phyloP scores from a whole-genome alignment of 2,113 vertebrate genomes.

The Copsychus sechellarum region DNA sequence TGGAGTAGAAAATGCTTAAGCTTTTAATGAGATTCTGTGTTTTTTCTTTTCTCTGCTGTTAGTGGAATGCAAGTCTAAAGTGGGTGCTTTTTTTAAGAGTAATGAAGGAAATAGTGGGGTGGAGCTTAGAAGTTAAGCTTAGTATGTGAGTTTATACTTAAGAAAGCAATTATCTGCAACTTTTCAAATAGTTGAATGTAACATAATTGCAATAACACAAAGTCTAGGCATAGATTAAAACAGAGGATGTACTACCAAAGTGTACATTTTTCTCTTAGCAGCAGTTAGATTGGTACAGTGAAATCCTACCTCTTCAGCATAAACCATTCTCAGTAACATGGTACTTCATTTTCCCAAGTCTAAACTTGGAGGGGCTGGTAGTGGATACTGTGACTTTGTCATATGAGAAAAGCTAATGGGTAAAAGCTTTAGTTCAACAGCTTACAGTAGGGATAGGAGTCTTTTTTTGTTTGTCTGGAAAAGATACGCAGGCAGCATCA shows the following conservation, averaged over 20 bases:
- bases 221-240: neutral
- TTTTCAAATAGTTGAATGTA: neutral
- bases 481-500: neutral
- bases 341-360: neutral
- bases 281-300: neutral
- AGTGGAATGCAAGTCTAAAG: neutral
- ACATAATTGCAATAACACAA: too few species aligned
- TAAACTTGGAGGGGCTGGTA: neutral
- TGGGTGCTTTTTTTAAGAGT: neutral
- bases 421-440: neutral
- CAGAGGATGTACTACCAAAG: neutral
- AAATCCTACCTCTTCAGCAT: neutral
- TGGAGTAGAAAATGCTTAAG: neutral
- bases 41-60: neutral
- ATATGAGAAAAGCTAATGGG: neutral
- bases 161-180: neutral
- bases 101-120: neutral
- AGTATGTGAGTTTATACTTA: neutral
- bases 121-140: neutral
- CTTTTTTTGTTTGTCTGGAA: neutral
- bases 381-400: neutral
- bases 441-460: neutral
- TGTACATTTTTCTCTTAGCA: neutral
- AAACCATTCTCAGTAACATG: neutral
- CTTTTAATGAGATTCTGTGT: neutral